Percentiles rank a stretch among this genome's conserved stretches.
These are phyloP conservation scores for Sebastes miniatus DNA, from an alignment of 2,797 vertebrate species.

Conservation along the genomic window DNA sequence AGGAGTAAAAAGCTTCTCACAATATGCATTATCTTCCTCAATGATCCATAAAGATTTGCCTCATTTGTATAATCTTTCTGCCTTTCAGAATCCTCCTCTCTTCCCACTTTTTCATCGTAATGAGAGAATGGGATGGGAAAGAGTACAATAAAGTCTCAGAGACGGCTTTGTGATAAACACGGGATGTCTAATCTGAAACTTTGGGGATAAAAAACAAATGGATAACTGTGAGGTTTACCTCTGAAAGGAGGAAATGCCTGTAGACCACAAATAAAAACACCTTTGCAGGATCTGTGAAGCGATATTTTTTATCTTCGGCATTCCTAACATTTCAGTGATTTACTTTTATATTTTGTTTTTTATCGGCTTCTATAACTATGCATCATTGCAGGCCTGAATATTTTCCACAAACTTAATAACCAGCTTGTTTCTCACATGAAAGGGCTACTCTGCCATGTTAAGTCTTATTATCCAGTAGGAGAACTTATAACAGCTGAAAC, in stretches of 20 bases:
- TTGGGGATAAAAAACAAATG: not conserved
- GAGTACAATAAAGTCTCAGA: not conserved
- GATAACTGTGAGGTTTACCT: not conserved
- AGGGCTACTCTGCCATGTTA: not conserved
- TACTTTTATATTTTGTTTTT: not conserved
- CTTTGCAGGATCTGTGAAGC: not conserved
- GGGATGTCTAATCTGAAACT: not conserved
- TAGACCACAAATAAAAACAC: not conserved
- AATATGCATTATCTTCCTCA: constrained; percentile 48
- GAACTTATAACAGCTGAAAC: not conserved
- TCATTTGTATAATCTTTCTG: constrained; percentile 63
- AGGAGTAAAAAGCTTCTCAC: constrained; percentile 21
- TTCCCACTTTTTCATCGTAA: not conserved
- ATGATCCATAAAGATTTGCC: constrained; percentile 47
- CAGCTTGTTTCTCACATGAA: not conserved
- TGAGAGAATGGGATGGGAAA: not conserved
- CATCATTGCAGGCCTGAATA: not conserved
- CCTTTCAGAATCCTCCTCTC: not conserved
- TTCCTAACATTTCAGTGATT: not conserved
- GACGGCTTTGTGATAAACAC: constrained; percentile 3
- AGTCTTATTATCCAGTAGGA: not conserved
- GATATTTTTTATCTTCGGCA: not conserved
- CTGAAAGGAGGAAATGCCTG: not conserved
- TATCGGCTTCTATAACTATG: not conserved
- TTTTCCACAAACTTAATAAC: not conserved